Conservation (phyloP, 2,113 vertebrate genomes). For the Heliornis fulica region DNA sequence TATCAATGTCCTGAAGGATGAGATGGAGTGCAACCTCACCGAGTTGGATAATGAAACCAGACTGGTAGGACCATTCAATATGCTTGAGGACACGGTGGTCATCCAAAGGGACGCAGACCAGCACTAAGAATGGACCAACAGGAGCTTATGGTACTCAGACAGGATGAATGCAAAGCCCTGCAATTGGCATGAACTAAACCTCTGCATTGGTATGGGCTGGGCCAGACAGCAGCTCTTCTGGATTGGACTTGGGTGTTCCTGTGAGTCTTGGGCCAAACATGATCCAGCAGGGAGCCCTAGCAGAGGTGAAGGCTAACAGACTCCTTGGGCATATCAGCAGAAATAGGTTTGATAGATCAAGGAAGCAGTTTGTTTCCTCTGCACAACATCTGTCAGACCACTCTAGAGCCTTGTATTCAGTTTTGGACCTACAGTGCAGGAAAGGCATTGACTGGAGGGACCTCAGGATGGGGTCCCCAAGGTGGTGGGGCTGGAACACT, state of each 20-base stretch:
- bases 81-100: background rate
- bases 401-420: background rate
- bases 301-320: background rate
- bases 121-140: background rate
- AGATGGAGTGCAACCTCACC: rapidly evolving
- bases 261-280: background rate
- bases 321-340: background rate
- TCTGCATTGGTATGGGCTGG: background rate
- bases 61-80: background rate
- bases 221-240: background rate
- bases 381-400: background rate
- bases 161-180: background rate
- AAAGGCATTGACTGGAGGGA: background rate
- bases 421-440: background rate
- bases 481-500: background rate
- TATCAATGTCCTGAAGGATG: background rate
- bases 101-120: background rate
- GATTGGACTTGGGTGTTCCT: background rate
- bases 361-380: background rate
- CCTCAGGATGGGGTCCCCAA: background rate
- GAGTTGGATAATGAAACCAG: background rate
- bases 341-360: background rate
- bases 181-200: background rate
- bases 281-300: background rate
- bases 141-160: background rate